Evolutionary conservation across 2,888 invertebrate species (phyloP).

Genomic region (Dolichomitus sp.): DNA sequence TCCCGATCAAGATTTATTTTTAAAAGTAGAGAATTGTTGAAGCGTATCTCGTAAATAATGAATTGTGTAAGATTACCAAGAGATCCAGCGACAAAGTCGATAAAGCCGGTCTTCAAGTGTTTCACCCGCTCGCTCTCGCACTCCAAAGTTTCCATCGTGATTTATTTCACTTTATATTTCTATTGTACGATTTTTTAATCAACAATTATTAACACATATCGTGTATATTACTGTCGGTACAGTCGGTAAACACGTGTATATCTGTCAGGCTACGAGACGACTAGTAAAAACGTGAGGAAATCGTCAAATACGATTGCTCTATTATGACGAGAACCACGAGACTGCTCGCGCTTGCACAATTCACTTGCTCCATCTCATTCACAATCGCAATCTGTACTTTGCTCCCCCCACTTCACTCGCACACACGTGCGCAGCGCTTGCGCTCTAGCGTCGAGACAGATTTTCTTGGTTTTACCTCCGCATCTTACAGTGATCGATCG

Average conservation of each 20-base stretch:
- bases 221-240: constrained; percentile 2
- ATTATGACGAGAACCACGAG: constrained; percentile 21
- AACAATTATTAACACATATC: constrained; percentile 13
- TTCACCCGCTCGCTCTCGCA: constrained; percentile 72
- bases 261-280: constrained; percentile 54
- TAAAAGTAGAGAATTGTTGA: no score
- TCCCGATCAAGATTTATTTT: no score
- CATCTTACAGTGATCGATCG: constrained; percentile 1
- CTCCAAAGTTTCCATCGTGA: constrained; percentile 71
- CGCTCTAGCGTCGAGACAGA: not conserved
- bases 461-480: not conserved
- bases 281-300: constrained; percentile 14
- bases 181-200: not conserved
- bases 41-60: not conserved
- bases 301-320: not conserved
- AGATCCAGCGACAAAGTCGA: constrained; percentile 94
- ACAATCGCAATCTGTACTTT: constrained; percentile 37
- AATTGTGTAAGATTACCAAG: constrained; percentile 88
- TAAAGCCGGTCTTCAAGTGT: constrained; percentile 89
- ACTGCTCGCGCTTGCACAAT: constrained; percentile 46
- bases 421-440: constrained; percentile 4
- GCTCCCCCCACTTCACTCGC: not conserved
- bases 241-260: constrained; percentile 56
- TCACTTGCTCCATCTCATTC: constrained; percentile 15
- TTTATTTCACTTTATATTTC: constrained; percentile 58